Evolutionary conservation across 2,888 invertebrate genomes (phyloP), one percentile per base, ranked within the genome.

Genomic region (Branchellion lobata): DNA sequence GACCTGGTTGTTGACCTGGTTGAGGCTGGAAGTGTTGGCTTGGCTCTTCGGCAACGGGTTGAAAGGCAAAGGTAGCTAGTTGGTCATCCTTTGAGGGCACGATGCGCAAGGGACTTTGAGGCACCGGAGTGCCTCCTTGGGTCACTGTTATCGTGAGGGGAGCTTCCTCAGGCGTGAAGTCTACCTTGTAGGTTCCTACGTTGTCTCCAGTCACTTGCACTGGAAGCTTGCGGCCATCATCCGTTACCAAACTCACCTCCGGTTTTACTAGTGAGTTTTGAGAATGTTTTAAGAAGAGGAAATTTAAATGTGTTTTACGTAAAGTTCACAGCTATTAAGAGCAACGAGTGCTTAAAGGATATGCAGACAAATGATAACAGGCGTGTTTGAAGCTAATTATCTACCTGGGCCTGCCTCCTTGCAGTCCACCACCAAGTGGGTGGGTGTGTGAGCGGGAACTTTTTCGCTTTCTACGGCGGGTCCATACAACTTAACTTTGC

Each of bases 371-470:
- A 47, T 47, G 8, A n/a, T n/a, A n/a, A 47, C 47, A 47, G 47
- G 11, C 47, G 5, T 53, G 34, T 27, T 21, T 27, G n/a, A 21
- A 21, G 18, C 27, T 5, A 29, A 27, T 24, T 8, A 47, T 57
- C 85, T 85, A 21, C 86, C 86, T 84, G 92, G 92, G 1, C 92
- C 93, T 0, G 92, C 93, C 40, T 92, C 92, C 78, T 92, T 89
- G 0, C 93, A 93, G 86, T 94, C 93, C 83, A 94, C 93, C 85
- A 92, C 91, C 86, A 94, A 94, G 85, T 92, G 92, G 0, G 93
- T 93, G 11, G 93, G 93, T 1, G 90, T 89, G 82, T 92, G 91
- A 84, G 90, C 90, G 79, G 91, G 90, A 0, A 92, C 91, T 61
- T 91, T 87, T 1, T 93, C 93, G 33, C 89, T 89, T 11, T 83